Base-by-base conservation (phyloP, 2,888 invertebrate genomes). In the Chloroclysta siterata region DNA sequence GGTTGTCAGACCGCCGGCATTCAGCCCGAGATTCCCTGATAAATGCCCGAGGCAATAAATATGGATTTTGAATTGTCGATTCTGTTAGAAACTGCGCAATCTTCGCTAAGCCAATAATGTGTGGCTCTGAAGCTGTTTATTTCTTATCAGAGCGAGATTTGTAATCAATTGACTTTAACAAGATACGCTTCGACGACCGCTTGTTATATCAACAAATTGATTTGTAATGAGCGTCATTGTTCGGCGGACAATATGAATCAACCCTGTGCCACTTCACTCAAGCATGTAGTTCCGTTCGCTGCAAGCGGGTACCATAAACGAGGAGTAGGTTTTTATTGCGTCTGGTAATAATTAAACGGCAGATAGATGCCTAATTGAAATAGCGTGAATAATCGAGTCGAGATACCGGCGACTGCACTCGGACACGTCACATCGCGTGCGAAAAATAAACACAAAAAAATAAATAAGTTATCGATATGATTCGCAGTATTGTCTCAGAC, bases 371-470 rank as follows among this genome's bases (percentile, higher is more conserved):
- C n/a, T n/a, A 84, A 86, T 87, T 87, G 83, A 84, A 85, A 55
- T 83, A 77, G 83, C 83, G 82, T 83, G 84, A 84, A 87, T 83
- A 84, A 85, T 84, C 79, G 76, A 62, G 79, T 78, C 78, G 80
- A 77, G 64, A 64, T 60, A 57, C 63, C 68, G 78, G 79, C 82
- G 78, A 83, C 77, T 78, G 81, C 73, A 72, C 73, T 66, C 72
- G 64, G 66, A 74, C 88, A 88, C 85, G 89, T 79, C 79, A 89
- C 65, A 81, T 89, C 80, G 89, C 89, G 88, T 89, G 88, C 72
- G 70, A 75, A 66, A 68, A 66, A 63, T 69, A 64, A 78, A 77
- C 77, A 81, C 79, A 80, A 74, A 77, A 81, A 74, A 79, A 81
- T 74, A 78, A 77, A 78, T 78, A 75, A 75, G 58, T 55, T 62